These are phyloP conservation scores for Crossaster papposus DNA, from an alignment of 53 echinoderm and acorn worm species.

Conservation along the genomic window DNA sequence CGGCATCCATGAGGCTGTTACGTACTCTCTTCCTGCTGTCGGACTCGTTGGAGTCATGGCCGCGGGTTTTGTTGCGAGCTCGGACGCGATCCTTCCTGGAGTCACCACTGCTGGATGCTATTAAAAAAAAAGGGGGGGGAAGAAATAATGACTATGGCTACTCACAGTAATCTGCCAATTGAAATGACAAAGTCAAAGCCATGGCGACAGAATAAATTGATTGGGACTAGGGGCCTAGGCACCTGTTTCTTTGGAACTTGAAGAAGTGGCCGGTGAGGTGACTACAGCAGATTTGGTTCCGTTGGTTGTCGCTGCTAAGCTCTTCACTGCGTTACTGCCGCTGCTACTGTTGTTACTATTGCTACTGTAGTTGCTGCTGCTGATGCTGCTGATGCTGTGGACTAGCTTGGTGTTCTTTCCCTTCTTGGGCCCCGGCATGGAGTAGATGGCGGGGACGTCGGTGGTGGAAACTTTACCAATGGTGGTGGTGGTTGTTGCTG, in stretches of 20 bases:
- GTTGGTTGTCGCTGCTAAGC: conserved; percentile 13
- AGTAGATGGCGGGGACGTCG: conserved; percentile 66
- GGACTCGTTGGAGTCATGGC: conserved; percentile 15
- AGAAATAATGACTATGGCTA: background rate
- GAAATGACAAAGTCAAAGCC: background rate
- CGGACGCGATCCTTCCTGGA: conserved; percentile 53
- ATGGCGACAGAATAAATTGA: background rate
- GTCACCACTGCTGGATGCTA: conserved; percentile 31
- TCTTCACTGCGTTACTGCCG: conserved; percentile 54
- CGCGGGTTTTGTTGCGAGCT: conserved; percentile 31
- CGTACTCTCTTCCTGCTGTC: conserved; percentile 54
- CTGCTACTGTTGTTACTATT: conserved; percentile 60
- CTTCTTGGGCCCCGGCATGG: conserved; percentile 69
- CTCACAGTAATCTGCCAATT: background rate
- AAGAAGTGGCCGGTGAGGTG: conserved; percentile 27
- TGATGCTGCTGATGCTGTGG: conserved; percentile 37
- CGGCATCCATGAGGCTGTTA: conserved; percentile 19
- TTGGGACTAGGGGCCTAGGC: background rate
- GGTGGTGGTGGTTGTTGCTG: conserved; percentile 97
- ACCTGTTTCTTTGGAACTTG: conserved; percentile 31
- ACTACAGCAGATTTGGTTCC: conserved; percentile 50
- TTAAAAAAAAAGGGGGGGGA: background rate
- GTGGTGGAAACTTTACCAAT: conserved; percentile 93
- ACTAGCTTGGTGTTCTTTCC: conserved; percentile 62
- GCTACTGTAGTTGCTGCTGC: conserved; percentile 50